Conservation (phyloP, 2,113 vertebrate genomes). For the Thalassoma bifasciatum region DNA sequence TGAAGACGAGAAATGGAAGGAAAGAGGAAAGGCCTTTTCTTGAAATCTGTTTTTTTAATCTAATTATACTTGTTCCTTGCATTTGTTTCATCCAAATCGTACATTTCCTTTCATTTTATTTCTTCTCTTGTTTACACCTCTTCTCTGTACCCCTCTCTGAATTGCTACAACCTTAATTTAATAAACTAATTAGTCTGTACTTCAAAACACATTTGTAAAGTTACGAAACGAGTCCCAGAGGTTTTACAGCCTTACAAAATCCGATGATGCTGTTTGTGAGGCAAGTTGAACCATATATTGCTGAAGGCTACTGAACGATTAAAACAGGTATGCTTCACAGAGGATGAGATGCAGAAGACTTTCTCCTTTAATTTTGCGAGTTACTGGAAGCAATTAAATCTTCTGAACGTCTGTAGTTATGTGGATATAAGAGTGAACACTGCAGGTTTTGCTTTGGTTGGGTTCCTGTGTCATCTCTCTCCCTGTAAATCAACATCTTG, state of each 20-base stretch:
- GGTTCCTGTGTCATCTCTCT: background rate
- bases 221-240: slow-evolving; percentile 51
- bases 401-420: slow-evolving; percentile 8
- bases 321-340: slow-evolving; percentile 7
- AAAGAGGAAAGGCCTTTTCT: slow-evolving; percentile 2
- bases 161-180: slow-evolving; percentile 54
- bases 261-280: slow-evolving; percentile 46
- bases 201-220: slow-evolving; percentile 68
- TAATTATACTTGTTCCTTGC: slow-evolving; percentile 1
- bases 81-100: slow-evolving; percentile 20
- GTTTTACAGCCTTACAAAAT: slow-evolving; percentile 49
- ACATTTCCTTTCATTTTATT: slow-evolving; percentile 14
- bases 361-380: background rate
- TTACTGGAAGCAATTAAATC: slow-evolving; percentile 14
- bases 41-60: background rate
- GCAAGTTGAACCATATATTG: slow-evolving; percentile 10
- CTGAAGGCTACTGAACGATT: slow-evolving; percentile 40
- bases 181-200: slow-evolving; percentile 65
- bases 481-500: background rate
- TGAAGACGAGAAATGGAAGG: background rate
- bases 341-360: slow-evolving; percentile 10
- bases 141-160: slow-evolving; percentile 17
- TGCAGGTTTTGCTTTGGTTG: background rate
- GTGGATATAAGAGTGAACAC: background rate
- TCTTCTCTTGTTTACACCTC: background rate